Evolutionary conservation across 2,888 invertebrate species (phyloP), one percentile per base, ranked within the genome.

Genomic region (Apamea monoglypha): DNA sequence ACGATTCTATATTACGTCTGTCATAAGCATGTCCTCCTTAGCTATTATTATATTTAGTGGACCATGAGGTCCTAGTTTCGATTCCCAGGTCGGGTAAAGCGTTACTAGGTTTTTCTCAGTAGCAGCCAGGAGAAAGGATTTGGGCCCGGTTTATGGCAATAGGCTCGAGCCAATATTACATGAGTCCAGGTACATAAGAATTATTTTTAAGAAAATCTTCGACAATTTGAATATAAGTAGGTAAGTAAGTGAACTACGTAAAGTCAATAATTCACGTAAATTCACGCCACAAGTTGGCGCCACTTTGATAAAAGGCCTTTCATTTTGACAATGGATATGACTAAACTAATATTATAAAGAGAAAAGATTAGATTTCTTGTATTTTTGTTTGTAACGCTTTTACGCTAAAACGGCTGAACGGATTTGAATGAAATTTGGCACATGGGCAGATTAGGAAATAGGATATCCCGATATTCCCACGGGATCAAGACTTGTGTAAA

Each of bases 1-100:
- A 71, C 53, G 66, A n/a, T 32, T 73, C 67, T 59, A 29, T 69
- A 75, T 63, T 70, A 78, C 69, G 40, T 21, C 61, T 87, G 81
- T 72, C 75, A 77, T 61, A 76, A 64, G 63, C 78, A 78, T 72
- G 40, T 66, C 63, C n/a, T 66, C 63, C 25, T 36, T 67, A n/a
- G 64, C 73, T 73, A n/a, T 59, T 78, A 6, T 25, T 44, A 44
- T 74, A 50, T 40, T 21, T 32, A 36, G 1, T 14, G 12, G 4
- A 47, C 12, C 21, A 14, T 7, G 12, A 21, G 29, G 21, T 50
- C 14, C 8, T 50, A 21, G 32, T 32, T 50, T 69, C 8, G 7
- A 47, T 47, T 21, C 14, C 14, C 32, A 50, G 21, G 1, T 14
- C 1, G 3, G 25, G 25, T 61, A 61, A 61, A 29, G 25, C 0